A percentile compares a stretch with the other conserved stretches of the same genome.
phyloP scores from a whole-genome alignment of 2,888 invertebrate genomes.

The Clunio marinus region DNA sequence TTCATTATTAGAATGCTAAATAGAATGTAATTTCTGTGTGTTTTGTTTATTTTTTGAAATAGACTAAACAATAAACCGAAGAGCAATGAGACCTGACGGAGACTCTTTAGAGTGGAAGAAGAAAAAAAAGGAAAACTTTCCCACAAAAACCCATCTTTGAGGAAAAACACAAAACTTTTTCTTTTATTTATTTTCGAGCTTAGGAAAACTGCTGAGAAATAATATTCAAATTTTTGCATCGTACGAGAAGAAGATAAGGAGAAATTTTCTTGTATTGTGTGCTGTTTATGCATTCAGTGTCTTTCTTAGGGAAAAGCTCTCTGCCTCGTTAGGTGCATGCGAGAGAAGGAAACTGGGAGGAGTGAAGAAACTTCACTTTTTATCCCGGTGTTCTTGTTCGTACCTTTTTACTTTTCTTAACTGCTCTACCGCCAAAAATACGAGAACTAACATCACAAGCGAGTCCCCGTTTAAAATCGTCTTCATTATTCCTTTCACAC shows the following conservation, averaged over 20 bases:
- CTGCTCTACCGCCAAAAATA: background rate
- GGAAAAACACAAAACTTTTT: constrained; percentile 10
- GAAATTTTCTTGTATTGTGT: background rate
- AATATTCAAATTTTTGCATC: constrained; percentile 20
- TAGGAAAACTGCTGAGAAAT: background rate
- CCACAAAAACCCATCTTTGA: constrained; percentile 3
- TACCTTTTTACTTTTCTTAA: background rate
- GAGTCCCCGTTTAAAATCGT: background rate
- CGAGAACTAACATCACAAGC: background rate
- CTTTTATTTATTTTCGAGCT: constrained; percentile 9
- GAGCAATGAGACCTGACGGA: background rate
- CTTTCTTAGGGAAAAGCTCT: background rate
- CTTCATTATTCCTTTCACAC: constrained; percentile 20
- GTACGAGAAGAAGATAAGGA: background rate
- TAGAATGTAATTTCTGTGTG: constrained; percentile 21
- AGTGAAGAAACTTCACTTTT: background rate
- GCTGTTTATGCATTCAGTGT: constrained; percentile 4
- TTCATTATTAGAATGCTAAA: constrained; percentile 20
- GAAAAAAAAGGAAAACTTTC: background rate
- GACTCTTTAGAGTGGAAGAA: background rate
- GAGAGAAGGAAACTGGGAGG: background rate
- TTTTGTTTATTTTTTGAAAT: constrained; percentile 14
- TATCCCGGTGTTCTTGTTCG: background rate
- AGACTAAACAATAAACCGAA: background rate
- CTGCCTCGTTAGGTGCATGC: constrained; percentile 21